Conservation (phyloP, 2,888 invertebrate species). For the Caenorhabditis auriculariae region DNA sequence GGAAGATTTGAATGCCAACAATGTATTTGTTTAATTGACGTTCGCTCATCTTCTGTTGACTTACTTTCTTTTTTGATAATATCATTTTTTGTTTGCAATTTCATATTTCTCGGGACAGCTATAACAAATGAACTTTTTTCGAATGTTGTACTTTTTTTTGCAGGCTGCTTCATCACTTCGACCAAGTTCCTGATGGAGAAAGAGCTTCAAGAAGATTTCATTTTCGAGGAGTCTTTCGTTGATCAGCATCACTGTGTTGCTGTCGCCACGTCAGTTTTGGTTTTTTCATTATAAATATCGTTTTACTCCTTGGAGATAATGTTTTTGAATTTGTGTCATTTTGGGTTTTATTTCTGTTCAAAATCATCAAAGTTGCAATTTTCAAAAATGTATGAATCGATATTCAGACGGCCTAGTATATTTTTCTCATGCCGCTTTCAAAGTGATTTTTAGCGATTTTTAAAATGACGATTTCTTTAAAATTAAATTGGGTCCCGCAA, state of each 20-base stretch:
- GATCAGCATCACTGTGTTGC: conserved; percentile 55
- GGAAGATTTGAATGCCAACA: too few species aligned
- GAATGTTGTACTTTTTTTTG: neutral
- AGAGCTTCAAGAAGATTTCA: conserved; percentile 40
- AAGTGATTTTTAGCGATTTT: too few species aligned
- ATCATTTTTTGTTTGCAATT: too few species aligned
- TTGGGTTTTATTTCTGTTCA: too few species aligned
- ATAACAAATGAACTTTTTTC: neutral
- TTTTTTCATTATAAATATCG: neutral
- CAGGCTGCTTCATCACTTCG: conserved; percentile 44
- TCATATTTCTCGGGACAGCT: too few species aligned
- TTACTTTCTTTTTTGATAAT: too few species aligned
- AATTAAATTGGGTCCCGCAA: too few species aligned
- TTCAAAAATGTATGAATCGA: neutral
- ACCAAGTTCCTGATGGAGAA: conserved; percentile 45
- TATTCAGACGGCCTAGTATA: too few species aligned
- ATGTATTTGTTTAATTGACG: too few species aligned
- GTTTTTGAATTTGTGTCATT: neutral
- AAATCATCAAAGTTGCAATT: neutral
- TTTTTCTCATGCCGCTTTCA: too few species aligned
- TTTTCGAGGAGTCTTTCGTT: conserved; percentile 58
- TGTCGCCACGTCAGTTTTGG: conserved; percentile 34
- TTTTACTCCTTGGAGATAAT: neutral
- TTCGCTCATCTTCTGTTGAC: too few species aligned
- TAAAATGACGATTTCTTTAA: too few species aligned